Evolutionary conservation across 2,888 invertebrate genomes (phyloP).

Genomic region (Eupithecia inturbata): DNA sequence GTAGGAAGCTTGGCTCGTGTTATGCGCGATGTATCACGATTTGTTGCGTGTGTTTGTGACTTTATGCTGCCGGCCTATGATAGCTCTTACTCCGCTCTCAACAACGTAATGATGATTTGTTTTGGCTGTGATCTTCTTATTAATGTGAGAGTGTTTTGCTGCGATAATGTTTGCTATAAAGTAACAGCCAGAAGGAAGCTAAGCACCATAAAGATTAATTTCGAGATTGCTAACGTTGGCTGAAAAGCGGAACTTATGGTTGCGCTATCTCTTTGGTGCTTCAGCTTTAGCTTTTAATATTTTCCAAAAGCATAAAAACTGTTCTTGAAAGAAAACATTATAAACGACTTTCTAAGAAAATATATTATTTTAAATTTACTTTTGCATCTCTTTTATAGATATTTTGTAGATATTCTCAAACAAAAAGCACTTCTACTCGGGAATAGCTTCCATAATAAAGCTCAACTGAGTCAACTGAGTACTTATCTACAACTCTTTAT

Average conservation of each 20-base stretch:
- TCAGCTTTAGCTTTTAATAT: constrained; percentile 22
- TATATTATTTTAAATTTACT: not conserved
- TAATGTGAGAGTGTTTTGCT: constrained; percentile 49
- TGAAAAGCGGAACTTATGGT: constrained; percentile 35
- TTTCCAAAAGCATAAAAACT: constrained; percentile 8
- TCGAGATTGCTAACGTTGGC: constrained; percentile 44
- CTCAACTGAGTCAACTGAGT: not conserved
- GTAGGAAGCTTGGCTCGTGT: constrained; percentile 19
- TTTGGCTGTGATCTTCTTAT: constrained; percentile 48
- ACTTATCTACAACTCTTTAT: constrained; percentile 16
- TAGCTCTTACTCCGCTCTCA: constrained; percentile 37
- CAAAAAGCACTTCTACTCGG: not conserved
- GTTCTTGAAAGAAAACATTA: not conserved
- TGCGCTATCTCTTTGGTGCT: constrained; percentile 25
- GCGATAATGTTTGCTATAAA: constrained; percentile 48
- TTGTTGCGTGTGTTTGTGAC: constrained; percentile 27
- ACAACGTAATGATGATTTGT: constrained; percentile 49
- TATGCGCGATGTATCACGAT: constrained; percentile 24
- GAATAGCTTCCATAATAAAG: not conserved
- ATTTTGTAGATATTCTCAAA: not conserved
- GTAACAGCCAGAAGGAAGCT: constrained; percentile 43
- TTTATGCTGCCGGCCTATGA: constrained; percentile 40
- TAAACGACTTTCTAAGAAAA: not conserved
- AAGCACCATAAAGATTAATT: constrained; percentile 45
- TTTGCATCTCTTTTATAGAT: not conserved